Conservation (phyloP, 2,797 vertebrate genomes). For the Sarcophilus harrisii region DNA sequence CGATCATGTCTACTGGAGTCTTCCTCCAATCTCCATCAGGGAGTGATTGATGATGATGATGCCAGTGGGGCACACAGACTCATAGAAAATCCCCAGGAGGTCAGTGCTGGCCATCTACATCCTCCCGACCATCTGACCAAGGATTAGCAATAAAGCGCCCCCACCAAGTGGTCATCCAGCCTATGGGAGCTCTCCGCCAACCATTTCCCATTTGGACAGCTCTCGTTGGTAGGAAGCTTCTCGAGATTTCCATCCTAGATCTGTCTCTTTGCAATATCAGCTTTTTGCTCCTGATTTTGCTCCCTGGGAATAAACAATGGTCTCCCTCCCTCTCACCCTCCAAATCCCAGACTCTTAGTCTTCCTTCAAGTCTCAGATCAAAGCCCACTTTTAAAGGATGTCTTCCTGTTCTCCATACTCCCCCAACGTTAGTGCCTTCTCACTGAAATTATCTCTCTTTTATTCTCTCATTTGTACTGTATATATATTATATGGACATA, state of each 20-base stretch:
- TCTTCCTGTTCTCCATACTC: background rate
- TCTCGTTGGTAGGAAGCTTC: background rate
- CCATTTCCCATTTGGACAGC: background rate
- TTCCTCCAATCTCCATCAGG: background rate
- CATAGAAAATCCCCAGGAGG: background rate
- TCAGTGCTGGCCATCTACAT: background rate
- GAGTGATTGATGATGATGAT: fast-evolving
- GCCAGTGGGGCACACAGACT: background rate
- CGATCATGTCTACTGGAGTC: background rate
- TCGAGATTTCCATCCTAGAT: background rate
- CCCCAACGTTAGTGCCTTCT: background rate
- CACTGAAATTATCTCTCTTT: background rate
- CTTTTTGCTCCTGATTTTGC: background rate
- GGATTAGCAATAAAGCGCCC: background rate
- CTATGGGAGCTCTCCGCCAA: background rate
- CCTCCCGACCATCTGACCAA: background rate
- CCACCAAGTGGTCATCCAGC: background rate
- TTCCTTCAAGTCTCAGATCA: background rate
- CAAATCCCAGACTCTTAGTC: background rate
- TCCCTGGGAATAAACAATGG: background rate
- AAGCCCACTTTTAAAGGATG: background rate
- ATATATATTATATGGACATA: background rate
- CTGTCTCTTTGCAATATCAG: background rate
- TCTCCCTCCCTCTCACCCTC: background rate
- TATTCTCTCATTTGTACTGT: background rate